Base-by-base conservation (phyloP, 1,140 invertebrate genomes). In the Xylocopa sonorina region DNA sequence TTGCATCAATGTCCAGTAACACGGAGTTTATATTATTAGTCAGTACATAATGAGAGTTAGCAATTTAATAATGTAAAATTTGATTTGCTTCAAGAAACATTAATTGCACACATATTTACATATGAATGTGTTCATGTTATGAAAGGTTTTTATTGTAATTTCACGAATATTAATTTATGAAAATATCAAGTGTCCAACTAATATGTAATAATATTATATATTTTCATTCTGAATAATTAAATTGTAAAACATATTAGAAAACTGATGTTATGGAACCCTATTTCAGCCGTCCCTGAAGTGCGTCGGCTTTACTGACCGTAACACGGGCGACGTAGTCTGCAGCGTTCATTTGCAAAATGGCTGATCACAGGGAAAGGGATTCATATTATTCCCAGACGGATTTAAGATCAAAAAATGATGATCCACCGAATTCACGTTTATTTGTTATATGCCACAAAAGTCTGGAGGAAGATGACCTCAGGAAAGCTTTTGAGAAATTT, bases 381-480 rank as follows among this genome's bases (percentile, higher is more conserved):
- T 88, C 89, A 2, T 93, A 91, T 79, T 92, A 92, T 78, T 88
- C 90, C 55, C 90, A 90, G 78, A 82, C 87, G 18, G 92, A 93
- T 88, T 89, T 89, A 58, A 89, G 92, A 38, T 92, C 92, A 53
- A 94, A 94, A 80, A 94, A 94, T 73, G 96, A 97, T 84, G 95
- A 96, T 85, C 96, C 96, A n/a, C 96, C 96, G 32, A 96, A 97
- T 93, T 97, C 96, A 24, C 93, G 97, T 77, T 92, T 99, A 32
- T 98, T 99, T 91, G 96, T 98, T 84, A 95, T 98, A 75, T 97
- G 97, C 85, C 96, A 95, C 76, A 98, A 97, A 93, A 95, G 94
- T 60, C 93, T 97, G 50, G 95, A 94, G 24, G 97, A 98, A 91
- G 95, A 97, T 73, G 96, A 97, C 84, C 95, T 98, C 72, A 93